These are phyloP conservation scores for Caenorhabditis latens DNA, from an alignment of 1,140 invertebrate species.

Conservation along the genomic window DNA sequence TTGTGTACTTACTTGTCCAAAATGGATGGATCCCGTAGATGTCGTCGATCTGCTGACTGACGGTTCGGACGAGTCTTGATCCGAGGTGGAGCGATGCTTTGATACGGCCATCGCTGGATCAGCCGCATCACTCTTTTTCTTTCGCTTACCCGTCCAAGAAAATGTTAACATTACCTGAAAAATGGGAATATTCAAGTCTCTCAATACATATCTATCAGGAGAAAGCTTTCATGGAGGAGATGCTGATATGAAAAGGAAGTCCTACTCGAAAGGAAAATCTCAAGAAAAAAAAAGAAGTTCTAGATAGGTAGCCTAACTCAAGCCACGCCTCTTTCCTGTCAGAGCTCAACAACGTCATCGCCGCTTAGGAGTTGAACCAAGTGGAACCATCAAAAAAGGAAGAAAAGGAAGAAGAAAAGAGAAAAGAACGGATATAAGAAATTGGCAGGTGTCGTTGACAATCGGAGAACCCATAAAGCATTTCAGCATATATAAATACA, in stretches of 20 bases:
- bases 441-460: slow-evolving; percentile 46
- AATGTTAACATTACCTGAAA: slow-evolving; percentile 52
- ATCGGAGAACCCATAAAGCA: slow-evolving; percentile 29
- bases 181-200: no score
- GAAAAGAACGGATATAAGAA: slow-evolving; percentile 26
- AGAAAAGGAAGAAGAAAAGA: not conserved
- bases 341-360: not conserved
- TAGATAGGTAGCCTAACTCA: not conserved
- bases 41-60: slow-evolving; percentile 39
- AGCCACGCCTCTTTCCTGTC: not conserved
- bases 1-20: slow-evolving; percentile 28
- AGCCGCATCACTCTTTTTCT: slow-evolving; percentile 37
- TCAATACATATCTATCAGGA: no score
- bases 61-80: slow-evolving; percentile 39
- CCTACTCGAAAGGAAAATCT: not conserved
- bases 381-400: slow-evolving; percentile 31
- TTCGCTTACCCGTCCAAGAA: slow-evolving; percentile 50
- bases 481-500: slow-evolving; percentile 11
- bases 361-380: not conserved
- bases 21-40: slow-evolving; percentile 40
- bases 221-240: no score
- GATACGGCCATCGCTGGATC: slow-evolving; percentile 39
- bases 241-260: no score
- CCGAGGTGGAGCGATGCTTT: slow-evolving; percentile 32
- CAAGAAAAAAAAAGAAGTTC: not conserved